Evolutionary conservation across 2,888 invertebrate genomes (phyloP).

Genomic region (Plebejus argus): DNA sequence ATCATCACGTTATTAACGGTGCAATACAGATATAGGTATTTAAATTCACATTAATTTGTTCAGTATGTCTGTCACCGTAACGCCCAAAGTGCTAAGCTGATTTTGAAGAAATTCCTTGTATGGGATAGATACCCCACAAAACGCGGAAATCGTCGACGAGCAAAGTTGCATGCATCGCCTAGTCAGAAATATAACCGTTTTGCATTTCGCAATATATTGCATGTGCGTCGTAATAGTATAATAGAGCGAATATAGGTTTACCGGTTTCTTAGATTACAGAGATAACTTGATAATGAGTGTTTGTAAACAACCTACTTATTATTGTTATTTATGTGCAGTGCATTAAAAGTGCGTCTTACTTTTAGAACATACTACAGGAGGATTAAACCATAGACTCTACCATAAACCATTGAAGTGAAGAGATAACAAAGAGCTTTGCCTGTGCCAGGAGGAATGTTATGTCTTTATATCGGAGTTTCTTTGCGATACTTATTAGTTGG

Average conservation of each 20-base stretch:
- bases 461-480: too few species aligned
- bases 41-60: too few species aligned
- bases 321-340: background rate
- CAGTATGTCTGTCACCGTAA: too few species aligned
- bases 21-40: too few species aligned
- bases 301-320: slow-evolving; percentile 1
- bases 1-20: too few species aligned
- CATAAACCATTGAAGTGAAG: too few species aligned
- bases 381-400: background rate
- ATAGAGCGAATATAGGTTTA: slow-evolving; percentile 15
- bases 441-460: too few species aligned
- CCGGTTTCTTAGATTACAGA: slow-evolving; percentile 8
- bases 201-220: background rate
- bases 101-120: background rate
- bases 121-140: background rate
- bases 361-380: background rate
- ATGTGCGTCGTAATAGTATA: background rate
- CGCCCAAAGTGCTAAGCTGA: background rate
- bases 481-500: too few species aligned
- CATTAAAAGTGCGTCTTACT: background rate
- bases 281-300: background rate
- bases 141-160: background rate
- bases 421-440: too few species aligned
- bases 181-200: background rate
- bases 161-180: background rate